phyloP scores from a whole-genome alignment of 2,888 invertebrate genomes.

The Trissonchulus latispiculum region DNA sequence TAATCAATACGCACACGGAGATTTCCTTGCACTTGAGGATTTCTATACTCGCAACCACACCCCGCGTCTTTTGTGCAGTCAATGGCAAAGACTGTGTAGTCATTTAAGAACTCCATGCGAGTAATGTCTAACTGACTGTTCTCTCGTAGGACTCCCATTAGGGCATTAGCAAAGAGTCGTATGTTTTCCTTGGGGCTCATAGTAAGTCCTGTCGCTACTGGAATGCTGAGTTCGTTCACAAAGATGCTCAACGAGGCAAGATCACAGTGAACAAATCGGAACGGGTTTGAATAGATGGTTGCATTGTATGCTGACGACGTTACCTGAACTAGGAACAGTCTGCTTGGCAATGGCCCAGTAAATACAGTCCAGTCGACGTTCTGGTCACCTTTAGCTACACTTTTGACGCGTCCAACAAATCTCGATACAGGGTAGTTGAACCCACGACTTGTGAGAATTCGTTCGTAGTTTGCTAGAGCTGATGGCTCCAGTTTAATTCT shows the following conservation, averaged over 20 bases:
- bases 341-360: background rate
- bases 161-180: background rate
- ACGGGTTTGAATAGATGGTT: background rate
- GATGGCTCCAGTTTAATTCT: background rate
- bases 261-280: background rate
- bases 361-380: background rate
- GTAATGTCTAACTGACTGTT: background rate
- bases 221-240: background rate
- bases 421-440: background rate
- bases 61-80: background rate
- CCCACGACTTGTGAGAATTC: background rate
- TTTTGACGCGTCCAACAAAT: background rate
- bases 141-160: background rate
- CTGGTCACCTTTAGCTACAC: background rate
- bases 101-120: background rate
- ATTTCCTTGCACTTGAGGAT: background rate
- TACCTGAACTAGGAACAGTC: background rate
- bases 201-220: background rate
- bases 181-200: background rate
- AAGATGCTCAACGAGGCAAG: background rate
- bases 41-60: background rate
- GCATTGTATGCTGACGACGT: background rate
- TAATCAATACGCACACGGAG: background rate
- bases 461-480: background rate
- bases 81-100: background rate